phyloP scores from a whole-genome alignment of 2,888 invertebrate species.

The Troides oblongomaculatus region DNA sequence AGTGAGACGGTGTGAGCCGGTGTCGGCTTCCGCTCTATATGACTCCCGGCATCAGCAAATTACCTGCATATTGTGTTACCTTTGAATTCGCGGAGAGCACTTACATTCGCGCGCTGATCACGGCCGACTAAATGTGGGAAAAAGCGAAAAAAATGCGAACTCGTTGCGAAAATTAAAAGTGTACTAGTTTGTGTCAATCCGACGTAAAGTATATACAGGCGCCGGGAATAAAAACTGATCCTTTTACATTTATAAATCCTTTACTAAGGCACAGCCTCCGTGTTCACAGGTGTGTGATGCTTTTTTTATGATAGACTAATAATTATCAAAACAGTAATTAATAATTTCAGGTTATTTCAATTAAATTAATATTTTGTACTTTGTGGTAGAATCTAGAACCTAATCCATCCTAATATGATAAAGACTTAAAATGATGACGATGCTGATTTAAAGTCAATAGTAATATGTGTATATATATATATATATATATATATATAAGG shows the following conservation, averaged over 20 bases:
- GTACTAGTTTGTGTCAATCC: background rate
- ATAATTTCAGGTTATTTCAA: background rate
- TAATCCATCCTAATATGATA: too few relatives aligned
- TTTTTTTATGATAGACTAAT: background rate
- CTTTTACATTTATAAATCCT: background rate
- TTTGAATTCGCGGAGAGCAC: slow-evolving; percentile 35
- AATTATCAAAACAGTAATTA: background rate
- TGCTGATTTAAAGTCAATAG: too few relatives aligned
- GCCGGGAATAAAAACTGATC: background rate
- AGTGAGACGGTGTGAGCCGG: slow-evolving; percentile 50
- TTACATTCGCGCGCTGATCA: slow-evolving; percentile 25
- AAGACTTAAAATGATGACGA: too few relatives aligned
- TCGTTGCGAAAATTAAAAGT: slow-evolving; percentile 10
- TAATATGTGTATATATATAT: too few relatives aligned
- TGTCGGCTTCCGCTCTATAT: slow-evolving; percentile 55
- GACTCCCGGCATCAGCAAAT: slow-evolving; percentile 49
- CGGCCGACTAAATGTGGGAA: slow-evolving; percentile 13
- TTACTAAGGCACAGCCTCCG: background rate
- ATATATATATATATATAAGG: too few relatives aligned
- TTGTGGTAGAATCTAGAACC: too few relatives aligned
- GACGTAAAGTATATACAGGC: background rate
- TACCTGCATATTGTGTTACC: slow-evolving; percentile 43
- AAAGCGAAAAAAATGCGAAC: slow-evolving; percentile 7
- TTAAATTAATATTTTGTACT: too few relatives aligned
- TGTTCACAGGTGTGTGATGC: background rate